A percentile compares a stretch with the other conserved stretches of the same genome.
Evolutionary conservation across 2,797 vertebrate species (phyloP).

Genomic region (Octomys mimax): DNA sequence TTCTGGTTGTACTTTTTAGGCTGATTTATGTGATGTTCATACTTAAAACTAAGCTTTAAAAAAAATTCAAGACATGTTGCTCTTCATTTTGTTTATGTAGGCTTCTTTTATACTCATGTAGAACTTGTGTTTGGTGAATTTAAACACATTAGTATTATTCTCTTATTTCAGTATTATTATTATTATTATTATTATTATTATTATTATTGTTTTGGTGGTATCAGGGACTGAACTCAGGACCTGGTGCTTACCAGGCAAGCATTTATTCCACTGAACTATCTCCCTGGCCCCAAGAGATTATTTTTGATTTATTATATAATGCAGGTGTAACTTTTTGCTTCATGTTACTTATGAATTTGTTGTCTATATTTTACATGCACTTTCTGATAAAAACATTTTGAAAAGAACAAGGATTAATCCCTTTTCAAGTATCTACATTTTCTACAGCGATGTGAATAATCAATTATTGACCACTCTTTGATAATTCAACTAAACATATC

Average conservation of each 20-base stretch:
- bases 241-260: too few relatives aligned
- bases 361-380: neutral
- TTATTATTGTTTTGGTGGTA: too few relatives aligned
- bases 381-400: slow-evolving; percentile 1
- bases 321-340: neutral
- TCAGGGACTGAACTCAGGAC: too few relatives aligned
- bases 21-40: neutral
- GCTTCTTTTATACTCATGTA: neutral
- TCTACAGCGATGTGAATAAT: neutral
- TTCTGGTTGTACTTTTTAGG: neutral
- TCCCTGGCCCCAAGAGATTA: too few relatives aligned
- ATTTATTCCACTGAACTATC: too few relatives aligned
- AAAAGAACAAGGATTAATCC: neutral
- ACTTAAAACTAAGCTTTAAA: slow-evolving; percentile 21
- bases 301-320: neutral
- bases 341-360: slow-evolving; percentile 21
- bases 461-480: neutral
- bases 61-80: neutral
- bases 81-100: neutral
- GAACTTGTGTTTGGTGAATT: neutral
- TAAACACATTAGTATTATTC: neutral
- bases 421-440: neutral
- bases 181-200: too few relatives aligned
- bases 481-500: neutral
- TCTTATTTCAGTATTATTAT: too few relatives aligned